Percentiles rank a stretch among this genome's conserved stretches.
These are phyloP conservation scores for Mayetiola destructor DNA, from an alignment of 2,888 invertebrate species.

Conservation along the genomic window DNA sequence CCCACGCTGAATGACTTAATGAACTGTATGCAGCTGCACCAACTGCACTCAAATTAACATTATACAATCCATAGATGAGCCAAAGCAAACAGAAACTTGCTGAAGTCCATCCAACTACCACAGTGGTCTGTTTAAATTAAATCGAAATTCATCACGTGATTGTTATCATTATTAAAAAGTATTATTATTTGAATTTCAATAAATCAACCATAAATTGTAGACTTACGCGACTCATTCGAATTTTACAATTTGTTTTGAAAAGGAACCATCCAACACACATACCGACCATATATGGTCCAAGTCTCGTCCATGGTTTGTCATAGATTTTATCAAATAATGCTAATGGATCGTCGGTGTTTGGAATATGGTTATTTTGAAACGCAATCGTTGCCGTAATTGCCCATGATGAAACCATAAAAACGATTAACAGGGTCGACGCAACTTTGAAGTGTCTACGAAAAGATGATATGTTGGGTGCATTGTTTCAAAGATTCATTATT, in stretches of 20 bases:
- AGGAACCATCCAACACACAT: constrained; percentile 73
- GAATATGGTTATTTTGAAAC: constrained; percentile 61
- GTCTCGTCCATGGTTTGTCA: constrained; percentile 76
- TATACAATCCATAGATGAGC: constrained; percentile 65
- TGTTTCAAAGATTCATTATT: not conserved
- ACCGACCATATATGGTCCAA: constrained; percentile 72
- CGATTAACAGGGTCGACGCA: constrained; percentile 48
- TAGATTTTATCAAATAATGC: constrained; percentile 79
- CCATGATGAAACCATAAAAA: constrained; percentile 62
- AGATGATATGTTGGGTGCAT: not conserved
- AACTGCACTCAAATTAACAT: constrained; percentile 49
- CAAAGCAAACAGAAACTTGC: constrained; percentile 52
- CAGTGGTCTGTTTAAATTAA: constrained; percentile 40
- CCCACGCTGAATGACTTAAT: constrained; percentile 72
- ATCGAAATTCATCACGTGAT: constrained; percentile 7
- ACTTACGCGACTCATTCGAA: constrained; percentile 52
- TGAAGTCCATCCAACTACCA: constrained; percentile 53
- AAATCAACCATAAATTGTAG: constrained; percentile 1
- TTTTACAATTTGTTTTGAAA: constrained; percentile 66
- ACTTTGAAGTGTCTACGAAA: constrained; percentile 58
- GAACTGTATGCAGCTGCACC: constrained; percentile 67
- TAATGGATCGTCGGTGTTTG: constrained; percentile 63
- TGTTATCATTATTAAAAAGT: not conserved
- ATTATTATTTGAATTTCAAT: not conserved
- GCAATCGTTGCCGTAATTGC: constrained; percentile 67